Evolutionary conservation across 2,113 vertebrate species (phyloP), one percentile per base, ranked within the genome.

Genomic region (Sylvilagus bachmani): DNA sequence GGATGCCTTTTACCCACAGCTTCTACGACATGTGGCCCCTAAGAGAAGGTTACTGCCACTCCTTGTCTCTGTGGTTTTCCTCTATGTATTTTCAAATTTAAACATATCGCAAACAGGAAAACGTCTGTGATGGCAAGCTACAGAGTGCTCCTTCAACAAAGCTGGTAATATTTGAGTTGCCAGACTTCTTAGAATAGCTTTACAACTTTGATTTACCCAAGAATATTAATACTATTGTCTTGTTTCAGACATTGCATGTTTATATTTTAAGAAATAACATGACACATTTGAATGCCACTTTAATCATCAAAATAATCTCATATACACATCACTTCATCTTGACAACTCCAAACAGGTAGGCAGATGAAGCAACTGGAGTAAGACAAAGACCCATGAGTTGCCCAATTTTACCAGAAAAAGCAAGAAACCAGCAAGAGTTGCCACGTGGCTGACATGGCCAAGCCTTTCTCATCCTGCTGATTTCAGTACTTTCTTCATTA

Each of bases 201-300:
- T 64, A 92, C 80, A 92, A 89, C 25, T 89, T 12, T 36, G 87
- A 67, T 49, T 64, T 70, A 71, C n/a, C 78, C 86, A 36, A 84
- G 79, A 86, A 58, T 74, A 58, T 7, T 69, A 69, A 33, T 44
- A 21, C 27, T 80, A 53, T 51, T 58, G 19, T 19, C 38, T 55
- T 81, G 25, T 73, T 84, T 89, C 55, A 89, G 33, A 77, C 22
- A 44, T 10, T 89, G 10, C 11, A 70, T 53, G 12, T 90, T 49
- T 66, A n/a, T 27, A 90, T 58, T 78, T 86, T 62, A 88, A 79
- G 55, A 92, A 92, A 93, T 86, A 36, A 36, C 24, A 64, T 49
- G 16, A 27, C 55, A 70, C 53, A 67, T 51, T 75, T 11, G 2
- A 71, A 73, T 21, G n/a, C 49, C 67, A 58, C 61, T 79, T 74